Conservation (phyloP, 2,113 vertebrate genomes). For the Periophthalmus modestus region DNA sequence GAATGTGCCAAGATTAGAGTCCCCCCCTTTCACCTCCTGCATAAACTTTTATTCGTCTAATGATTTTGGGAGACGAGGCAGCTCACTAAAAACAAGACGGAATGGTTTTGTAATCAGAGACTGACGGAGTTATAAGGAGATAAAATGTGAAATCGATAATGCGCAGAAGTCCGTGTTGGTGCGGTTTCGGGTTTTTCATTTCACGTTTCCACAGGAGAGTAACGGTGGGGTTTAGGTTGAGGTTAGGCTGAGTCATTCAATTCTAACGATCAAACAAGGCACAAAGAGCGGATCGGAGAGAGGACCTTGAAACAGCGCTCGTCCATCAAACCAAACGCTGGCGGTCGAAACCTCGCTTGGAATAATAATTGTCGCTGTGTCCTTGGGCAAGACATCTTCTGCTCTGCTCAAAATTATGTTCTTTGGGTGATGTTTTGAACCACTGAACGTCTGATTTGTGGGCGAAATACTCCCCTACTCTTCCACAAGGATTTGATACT, state of each 20-base stretch:
- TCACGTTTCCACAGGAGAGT: not conserved
- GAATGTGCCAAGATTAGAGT: constrained; percentile 19
- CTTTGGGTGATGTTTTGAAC: no score
- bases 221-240: not conserved
- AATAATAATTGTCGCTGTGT: no score
- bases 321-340: no score
- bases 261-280: not conserved
- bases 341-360: no score
- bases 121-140: not conserved
- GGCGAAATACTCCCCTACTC: no score
- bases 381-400: no score
- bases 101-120: not conserved
- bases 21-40: not conserved
- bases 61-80: not conserved
- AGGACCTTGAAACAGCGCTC: no score
- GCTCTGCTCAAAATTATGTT: no score
- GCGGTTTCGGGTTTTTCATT: constrained; percentile 11
- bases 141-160: not conserved
- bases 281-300: no score
- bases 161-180: not conserved
- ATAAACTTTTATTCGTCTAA: not conserved
- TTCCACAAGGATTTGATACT: no score
- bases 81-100: constrained; percentile 4
- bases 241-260: not conserved
- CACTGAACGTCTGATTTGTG: no score